Percentiles rank a stretch among this genome's conserved stretches.
These are phyloP conservation scores for Cyprinus carpio DNA, from an alignment of 2,113 vertebrate genomes.

Conservation along the genomic window DNA sequence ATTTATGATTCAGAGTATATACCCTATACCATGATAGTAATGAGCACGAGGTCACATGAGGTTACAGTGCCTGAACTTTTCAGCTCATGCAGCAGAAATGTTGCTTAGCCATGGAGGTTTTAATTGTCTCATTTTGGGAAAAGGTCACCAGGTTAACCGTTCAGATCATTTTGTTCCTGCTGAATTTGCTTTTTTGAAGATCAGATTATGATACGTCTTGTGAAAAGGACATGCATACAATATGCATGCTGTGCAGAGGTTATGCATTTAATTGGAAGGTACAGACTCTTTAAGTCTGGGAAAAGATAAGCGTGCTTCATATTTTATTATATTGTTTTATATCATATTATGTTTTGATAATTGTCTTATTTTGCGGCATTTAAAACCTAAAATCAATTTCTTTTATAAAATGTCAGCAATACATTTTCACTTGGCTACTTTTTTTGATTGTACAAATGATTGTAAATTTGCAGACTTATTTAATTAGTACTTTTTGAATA, in stretches of 20 bases:
- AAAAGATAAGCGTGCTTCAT: background rate
- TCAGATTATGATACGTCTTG: background rate
- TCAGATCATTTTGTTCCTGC: slow-evolving; percentile 1
- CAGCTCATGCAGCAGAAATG: slow-evolving; percentile 3
- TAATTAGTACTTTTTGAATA: background rate
- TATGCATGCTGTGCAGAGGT: slow-evolving; percentile 13
- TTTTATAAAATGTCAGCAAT: background rate
- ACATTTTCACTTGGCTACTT: background rate
- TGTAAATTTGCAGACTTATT: background rate
- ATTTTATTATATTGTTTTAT: background rate
- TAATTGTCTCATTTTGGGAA: slow-evolving; percentile 27
- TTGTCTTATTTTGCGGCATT: background rate
- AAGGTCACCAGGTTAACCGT: slow-evolving; percentile 13
- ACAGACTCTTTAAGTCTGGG: background rate
- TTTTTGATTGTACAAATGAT: background rate
- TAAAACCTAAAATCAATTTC: background rate
- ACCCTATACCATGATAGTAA: background rate
- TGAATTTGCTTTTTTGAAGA: slow-evolving; percentile 24
- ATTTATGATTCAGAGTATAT: slow-evolving; percentile 14
- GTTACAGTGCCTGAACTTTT: slow-evolving; percentile 22
- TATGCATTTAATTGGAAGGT: slow-evolving; percentile 6
- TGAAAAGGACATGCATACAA: background rate
- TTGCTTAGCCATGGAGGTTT: slow-evolving; percentile 18
- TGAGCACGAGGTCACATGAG: slow-evolving; percentile 15
- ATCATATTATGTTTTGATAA: background rate